phyloP scores from a whole-genome alignment of 1,140 invertebrate genomes.

The Pseudachorutes palmiensis region DNA sequence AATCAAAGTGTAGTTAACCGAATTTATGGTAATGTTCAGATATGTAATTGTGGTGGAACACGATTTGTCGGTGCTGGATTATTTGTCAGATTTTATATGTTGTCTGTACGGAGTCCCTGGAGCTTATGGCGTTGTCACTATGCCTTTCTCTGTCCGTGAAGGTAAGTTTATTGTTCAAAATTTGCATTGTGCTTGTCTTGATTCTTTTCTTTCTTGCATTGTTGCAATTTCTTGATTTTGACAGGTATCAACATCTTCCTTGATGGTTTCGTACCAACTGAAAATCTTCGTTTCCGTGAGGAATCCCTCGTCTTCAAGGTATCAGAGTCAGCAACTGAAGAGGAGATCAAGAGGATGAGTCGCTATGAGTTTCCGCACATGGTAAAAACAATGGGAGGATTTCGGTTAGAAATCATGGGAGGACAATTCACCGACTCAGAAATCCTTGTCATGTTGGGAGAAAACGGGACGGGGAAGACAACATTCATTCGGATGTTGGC shows the following conservation, averaged over 20 bases:
- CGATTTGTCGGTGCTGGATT: conserved; percentile 97
- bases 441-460: conserved; percentile 95
- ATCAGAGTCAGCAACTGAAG: conserved; percentile 92
- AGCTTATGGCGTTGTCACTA: conserved; percentile 98
- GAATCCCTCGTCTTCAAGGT: conserved; percentile 96
- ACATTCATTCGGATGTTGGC: conserved; percentile 98
- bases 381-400: conserved; percentile 66
- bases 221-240: conserved; percentile 23
- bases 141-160: conserved; percentile 98
- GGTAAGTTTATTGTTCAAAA: conserved; percentile 48
- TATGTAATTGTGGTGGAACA: conserved; percentile 96
- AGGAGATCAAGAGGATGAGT: conserved; percentile 93
- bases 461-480: conserved; percentile 99
- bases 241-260: conserved; percentile 97
- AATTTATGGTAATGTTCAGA: not conserved
- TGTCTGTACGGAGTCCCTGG: conserved; percentile 97
- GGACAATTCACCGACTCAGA: conserved; percentile 99
- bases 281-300: conserved; percentile 97
- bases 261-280: conserved; percentile 98
- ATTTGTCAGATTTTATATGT: conserved; percentile 98
- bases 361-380: conserved; percentile 88
- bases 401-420: conserved; percentile 67
- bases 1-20: not conserved
- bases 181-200: too few species aligned
- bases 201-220: too few species aligned